phyloP scores from a whole-genome alignment of 2,888 invertebrate species.

The Cosmopolites sordidus region DNA sequence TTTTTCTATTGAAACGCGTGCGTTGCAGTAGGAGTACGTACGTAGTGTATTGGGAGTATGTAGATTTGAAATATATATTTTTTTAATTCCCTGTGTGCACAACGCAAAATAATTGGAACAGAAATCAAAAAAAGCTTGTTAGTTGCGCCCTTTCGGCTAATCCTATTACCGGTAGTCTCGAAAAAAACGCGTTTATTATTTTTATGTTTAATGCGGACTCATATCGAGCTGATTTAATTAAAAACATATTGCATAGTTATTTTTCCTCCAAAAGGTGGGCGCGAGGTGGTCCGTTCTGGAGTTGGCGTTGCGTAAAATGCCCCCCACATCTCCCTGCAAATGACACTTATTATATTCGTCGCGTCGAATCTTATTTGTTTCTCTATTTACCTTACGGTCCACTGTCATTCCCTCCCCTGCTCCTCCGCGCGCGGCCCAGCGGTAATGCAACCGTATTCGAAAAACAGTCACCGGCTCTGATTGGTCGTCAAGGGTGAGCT shows the following conservation, averaged over 20 bases:
- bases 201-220: too few species aligned
- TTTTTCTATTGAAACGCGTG: too few species aligned
- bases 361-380: background rate
- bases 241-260: background rate
- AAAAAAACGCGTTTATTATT: too few species aligned
- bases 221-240: background rate
- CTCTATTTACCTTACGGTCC: background rate
- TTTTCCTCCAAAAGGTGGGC: too few species aligned
- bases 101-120: background rate
- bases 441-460: too few species aligned
- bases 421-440: too few species aligned
- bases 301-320: background rate
- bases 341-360: background rate
- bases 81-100: too few species aligned
- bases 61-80: too few species aligned
- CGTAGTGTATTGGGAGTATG: too few species aligned
- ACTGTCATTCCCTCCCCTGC: background rate
- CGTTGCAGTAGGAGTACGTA: too few species aligned
- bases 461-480: background rate
- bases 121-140: background rate
- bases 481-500: slow-evolving; percentile 1
- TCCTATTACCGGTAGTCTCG: background rate
- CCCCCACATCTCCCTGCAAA: background rate
- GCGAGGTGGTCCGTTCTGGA: background rate
- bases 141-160: background rate